Conservation (phyloP, 2,797 vertebrate species). For the Petrocephalus sullivani region DNA sequence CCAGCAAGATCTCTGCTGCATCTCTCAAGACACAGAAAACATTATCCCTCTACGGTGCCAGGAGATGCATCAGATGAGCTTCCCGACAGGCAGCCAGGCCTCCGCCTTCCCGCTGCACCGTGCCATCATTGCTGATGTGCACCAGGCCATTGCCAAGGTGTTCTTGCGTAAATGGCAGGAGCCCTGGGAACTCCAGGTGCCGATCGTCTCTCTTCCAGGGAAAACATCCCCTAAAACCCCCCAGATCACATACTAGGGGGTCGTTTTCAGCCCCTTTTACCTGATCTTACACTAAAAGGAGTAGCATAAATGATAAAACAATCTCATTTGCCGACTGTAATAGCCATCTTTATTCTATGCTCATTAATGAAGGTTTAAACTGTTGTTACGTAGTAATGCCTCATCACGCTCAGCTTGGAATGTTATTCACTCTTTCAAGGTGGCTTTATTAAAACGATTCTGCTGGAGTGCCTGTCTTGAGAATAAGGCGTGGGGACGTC, state of each 20-base stretch:
- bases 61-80: not conserved
- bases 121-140: not conserved
- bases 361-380: not conserved
- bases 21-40: not conserved
- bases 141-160: not conserved
- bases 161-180: not conserved
- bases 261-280: not conserved
- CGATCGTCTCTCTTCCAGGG: not conserved
- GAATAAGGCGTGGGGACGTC: not conserved
- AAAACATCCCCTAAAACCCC: not conserved
- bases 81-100: not conserved
- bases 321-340: not conserved
- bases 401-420: not conserved
- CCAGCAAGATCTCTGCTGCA: not conserved
- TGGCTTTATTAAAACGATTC: not conserved
- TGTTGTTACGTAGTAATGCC: not conserved
- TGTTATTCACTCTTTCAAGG: not conserved
- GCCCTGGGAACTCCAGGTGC: not conserved
- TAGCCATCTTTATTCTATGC: not conserved
- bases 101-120: not conserved
- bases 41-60: not conserved
- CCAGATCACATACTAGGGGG: not conserved
- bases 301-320: not conserved
- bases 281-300: not conserved
- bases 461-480: no score